phyloP scores from a whole-genome alignment of 2,797 vertebrate species.

The Eidolon dupreanum region DNA sequence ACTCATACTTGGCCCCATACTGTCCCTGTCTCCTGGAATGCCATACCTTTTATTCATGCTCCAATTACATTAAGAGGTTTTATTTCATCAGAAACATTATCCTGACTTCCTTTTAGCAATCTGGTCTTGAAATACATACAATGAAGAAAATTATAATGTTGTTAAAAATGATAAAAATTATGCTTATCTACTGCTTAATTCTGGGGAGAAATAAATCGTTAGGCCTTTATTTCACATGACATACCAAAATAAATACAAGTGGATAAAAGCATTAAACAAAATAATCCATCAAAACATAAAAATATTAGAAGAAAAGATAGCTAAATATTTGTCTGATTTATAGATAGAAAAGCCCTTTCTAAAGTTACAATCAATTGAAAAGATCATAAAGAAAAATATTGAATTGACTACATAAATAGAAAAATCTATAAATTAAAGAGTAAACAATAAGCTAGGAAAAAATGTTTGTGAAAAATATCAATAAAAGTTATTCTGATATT shows the following conservation, averaged over 20 bases:
- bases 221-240: background rate
- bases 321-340: conserved; percentile 22
- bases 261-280: conserved; percentile 46
- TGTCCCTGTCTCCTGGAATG: background rate
- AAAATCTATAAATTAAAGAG: conserved; percentile 42
- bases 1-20: background rate
- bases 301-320: background rate
- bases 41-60: background rate
- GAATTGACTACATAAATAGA: background rate
- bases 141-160: conserved; percentile 29
- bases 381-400: conserved; percentile 40
- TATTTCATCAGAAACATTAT: conserved; percentile 55
- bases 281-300: conserved; percentile 34
- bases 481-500: background rate
- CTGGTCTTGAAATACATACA: conserved; percentile 43
- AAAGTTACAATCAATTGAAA: conserved; percentile 27
- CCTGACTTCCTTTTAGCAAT: conserved; percentile 47
- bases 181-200: conserved; percentile 13
- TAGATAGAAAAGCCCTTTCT: background rate
- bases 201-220: conserved; percentile 7
- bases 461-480: background rate
- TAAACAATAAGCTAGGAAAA: conserved; percentile 18
- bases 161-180: conserved; percentile 39
- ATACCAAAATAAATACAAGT: conserved; percentile 58
- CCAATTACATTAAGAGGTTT: conserved; percentile 43